These are phyloP conservation scores for Apodemia zela DNA, from an alignment of 2,888 invertebrate species.

Conservation along the genomic window DNA sequence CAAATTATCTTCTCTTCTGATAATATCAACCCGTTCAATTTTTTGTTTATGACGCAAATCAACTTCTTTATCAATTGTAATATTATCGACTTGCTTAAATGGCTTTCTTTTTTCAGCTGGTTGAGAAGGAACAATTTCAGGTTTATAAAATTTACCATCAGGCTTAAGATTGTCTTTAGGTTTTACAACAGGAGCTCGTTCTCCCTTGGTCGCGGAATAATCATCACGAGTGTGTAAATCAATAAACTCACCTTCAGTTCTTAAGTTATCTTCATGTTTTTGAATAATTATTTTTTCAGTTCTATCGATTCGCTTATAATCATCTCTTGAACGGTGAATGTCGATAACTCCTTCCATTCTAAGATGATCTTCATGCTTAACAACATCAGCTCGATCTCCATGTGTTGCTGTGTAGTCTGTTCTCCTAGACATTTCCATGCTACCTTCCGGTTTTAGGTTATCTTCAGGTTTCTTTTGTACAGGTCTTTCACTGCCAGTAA, in stretches of 20 bases:
- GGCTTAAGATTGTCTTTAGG: slow-evolving; percentile 84
- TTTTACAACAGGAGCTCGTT: slow-evolving; percentile 80
- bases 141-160: slow-evolving; percentile 79
- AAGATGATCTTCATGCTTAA: slow-evolving; percentile 84
- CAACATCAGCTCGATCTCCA: slow-evolving; percentile 82
- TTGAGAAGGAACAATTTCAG: slow-evolving; percentile 68
- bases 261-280: slow-evolving; percentile 81
- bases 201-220: slow-evolving; percentile 78
- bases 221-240: slow-evolving; percentile 73
- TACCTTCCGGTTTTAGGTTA: slow-evolving; percentile 76
- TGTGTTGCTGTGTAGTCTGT: slow-evolving; percentile 69
- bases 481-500: slow-evolving; percentile 61
- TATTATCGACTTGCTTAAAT: slow-evolving; percentile 80
- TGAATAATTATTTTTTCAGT: slow-evolving; percentile 75
- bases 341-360: slow-evolving; percentile 84
- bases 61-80: slow-evolving; percentile 72
- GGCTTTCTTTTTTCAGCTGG: slow-evolving; percentile 80
- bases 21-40: slow-evolving; percentile 81
- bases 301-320: slow-evolving; percentile 76
- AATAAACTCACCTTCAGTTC: slow-evolving; percentile 77
- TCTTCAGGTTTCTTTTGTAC: slow-evolving; percentile 52
- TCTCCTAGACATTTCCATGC: slow-evolving; percentile 64
- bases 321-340: slow-evolving; percentile 74
- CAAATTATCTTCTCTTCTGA: slow-evolving; percentile 82
- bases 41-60: slow-evolving; percentile 57